Conservation (phyloP, 2,797 vertebrate genomes). For the Melanogrammus aeglefinus region DNA sequence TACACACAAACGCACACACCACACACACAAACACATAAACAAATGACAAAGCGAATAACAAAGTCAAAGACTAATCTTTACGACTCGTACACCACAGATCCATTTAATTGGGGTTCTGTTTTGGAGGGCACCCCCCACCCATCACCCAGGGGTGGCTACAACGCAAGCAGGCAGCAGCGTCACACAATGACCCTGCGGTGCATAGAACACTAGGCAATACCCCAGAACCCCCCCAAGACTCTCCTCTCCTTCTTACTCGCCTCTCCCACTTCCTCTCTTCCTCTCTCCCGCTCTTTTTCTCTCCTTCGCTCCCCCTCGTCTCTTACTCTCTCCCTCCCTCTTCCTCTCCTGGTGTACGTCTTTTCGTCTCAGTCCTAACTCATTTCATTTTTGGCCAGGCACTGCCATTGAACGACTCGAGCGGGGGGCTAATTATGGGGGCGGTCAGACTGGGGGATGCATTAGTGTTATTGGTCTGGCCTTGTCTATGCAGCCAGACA, state of each 20-base stretch:
- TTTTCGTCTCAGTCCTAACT: no score
- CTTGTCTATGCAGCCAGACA: conserved; percentile 38
- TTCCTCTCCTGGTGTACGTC: background rate
- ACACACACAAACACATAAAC: no score
- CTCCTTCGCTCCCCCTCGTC: background rate
- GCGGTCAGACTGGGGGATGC: conserved; percentile 30
- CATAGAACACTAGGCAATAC: conserved; percentile 46
- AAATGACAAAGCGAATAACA: conserved; percentile 19
- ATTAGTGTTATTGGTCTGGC: conserved; percentile 41
- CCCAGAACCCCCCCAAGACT: conserved; percentile 39
- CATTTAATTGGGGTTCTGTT: conserved; percentile 53
- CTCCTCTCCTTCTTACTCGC: conserved; percentile 33
- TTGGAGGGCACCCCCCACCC: conserved; percentile 31
- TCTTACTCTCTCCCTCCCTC: background rate
- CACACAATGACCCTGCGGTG: conserved; percentile 32
- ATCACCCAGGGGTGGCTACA: conserved; percentile 14
- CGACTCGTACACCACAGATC: conserved; percentile 24
- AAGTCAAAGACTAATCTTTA: no score
- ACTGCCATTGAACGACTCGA: conserved; percentile 41
- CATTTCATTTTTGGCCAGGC: conserved; percentile 33
- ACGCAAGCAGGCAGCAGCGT: conserved; percentile 23
- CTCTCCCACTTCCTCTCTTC: background rate
- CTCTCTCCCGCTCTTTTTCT: background rate
- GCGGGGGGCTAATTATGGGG: conserved; percentile 56
- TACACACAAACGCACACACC: background rate